Evolutionary conservation across 2,797 vertebrate genomes (phyloP), one percentile per base, ranked within the genome.

Genomic region (Lycodopsis pacificus): DNA sequence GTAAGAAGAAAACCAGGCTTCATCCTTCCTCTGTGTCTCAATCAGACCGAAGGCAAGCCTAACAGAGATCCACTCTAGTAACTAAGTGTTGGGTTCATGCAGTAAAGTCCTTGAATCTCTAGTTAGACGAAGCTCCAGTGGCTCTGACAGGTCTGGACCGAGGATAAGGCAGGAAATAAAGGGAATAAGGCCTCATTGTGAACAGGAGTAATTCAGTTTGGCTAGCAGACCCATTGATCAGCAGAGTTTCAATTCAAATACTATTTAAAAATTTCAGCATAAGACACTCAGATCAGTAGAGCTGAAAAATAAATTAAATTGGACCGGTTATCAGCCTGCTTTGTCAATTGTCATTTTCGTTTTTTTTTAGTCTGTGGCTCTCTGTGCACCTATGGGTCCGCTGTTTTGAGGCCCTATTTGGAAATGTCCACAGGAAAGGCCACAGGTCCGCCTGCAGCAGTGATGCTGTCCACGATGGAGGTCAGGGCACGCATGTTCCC

Each of bases 381-480:
- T 70, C 58, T 80, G 66, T 75, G 73, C 48, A 65, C 59, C 71
- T 70, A 44, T 57, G 85, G 85, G 84, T 84, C 81, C 4, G 7
- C 73, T 34, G 42, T 58, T 48, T 70, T 27, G 61, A 82, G 83
- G 80, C 36, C 89, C 82, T 91, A 96, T 88, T 95, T 96, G 88
- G 94, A 87, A 93, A 96, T 95, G 92, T 95, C 95, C 88, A 95
- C 84, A 30, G 95, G 86, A 89, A 96, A 99, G 56, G 94, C 90
- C 82, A 94, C 94, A 0, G 95, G 92, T 0, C 95, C 95, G 0
- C 96, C 96, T 19, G 96, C 96, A 84, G 91, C 94, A 8, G 96
- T 90, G 68, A 99, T 98, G 95, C 97, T 96, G 53, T 98, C 96
- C 86, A 99, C 97, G 4, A 99, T 98, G 82, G 97, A 98, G 44